These are phyloP conservation scores for Jordanella pulchra DNA, from an alignment of 2,797 vertebrate species.

Conservation along the genomic window DNA sequence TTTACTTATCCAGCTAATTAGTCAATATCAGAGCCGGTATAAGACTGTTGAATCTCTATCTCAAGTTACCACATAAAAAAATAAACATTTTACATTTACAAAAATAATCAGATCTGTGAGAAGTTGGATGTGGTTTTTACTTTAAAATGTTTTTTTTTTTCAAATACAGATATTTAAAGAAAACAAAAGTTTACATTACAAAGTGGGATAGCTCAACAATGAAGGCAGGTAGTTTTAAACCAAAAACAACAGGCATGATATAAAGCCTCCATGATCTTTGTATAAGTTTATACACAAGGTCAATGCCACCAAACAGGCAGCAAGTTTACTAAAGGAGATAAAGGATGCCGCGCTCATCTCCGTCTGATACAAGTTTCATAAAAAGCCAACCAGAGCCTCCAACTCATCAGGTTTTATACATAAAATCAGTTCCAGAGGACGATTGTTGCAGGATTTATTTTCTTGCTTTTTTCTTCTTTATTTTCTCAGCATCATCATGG, in stretches of 20 bases:
- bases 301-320: not conserved
- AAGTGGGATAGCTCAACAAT: conserved; percentile 32
- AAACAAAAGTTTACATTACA: conserved; percentile 24
- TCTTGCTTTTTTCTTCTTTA: conserved; percentile 83
- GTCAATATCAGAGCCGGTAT: too few species aligned
- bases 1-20: too few species aligned
- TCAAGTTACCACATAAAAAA: not conserved
- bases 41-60: too few species aligned
- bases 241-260: conserved; percentile 37
- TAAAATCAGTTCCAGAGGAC: conserved; percentile 31
- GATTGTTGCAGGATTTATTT: conserved; percentile 35
- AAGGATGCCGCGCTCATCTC: too few species aligned
- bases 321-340: too few species aligned
- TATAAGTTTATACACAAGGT: conserved; percentile 10
- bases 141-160: conserved; percentile 35
- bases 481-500: conserved; percentile 83
- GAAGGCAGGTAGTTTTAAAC: conserved; percentile 30
- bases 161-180: conserved; percentile 39
- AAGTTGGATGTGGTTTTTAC: conserved; percentile 16
- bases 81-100: not conserved
- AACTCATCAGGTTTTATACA: conserved; percentile 26
- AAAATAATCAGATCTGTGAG: conserved; percentile 14
- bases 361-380: conserved; percentile 21
- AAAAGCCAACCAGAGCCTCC: conserved; percentile 14
- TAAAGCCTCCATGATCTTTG: conserved; percentile 26